These are phyloP conservation scores for Hyperoodon ampullatus DNA, from an alignment of 2,113 vertebrate genomes.

Conservation along the genomic window DNA sequence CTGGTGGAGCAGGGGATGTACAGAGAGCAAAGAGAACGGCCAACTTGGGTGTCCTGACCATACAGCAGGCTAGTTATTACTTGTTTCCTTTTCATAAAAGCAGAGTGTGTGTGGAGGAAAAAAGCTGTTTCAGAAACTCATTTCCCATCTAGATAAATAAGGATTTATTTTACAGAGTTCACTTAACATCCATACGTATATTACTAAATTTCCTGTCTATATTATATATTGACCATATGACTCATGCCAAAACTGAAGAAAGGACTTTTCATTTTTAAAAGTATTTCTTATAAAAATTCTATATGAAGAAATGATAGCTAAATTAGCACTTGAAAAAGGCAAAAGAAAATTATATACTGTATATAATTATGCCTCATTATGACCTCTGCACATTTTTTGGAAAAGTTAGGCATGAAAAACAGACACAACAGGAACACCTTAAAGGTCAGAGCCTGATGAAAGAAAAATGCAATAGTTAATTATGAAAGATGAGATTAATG, in stretches of 20 bases:
- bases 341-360: slow-evolving; percentile 80
- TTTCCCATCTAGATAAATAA: slow-evolving; percentile 41
- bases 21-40: not conserved
- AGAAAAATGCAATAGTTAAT: slow-evolving; percentile 76
- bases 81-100: not conserved
- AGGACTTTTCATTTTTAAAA: slow-evolving; percentile 61
- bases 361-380: slow-evolving; percentile 81
- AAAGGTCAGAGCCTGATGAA: slow-evolving; percentile 80
- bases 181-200: not conserved
- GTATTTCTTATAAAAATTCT: slow-evolving; percentile 70
- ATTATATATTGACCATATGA: slow-evolving; percentile 39
- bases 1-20: not conserved
- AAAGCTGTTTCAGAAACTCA: slow-evolving; percentile 23
- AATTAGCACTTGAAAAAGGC: slow-evolving; percentile 79
- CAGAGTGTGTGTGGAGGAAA: not conserved
- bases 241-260: slow-evolving; percentile 59
- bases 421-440: slow-evolving; percentile 76
- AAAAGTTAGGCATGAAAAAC: slow-evolving; percentile 79
- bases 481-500: slow-evolving; percentile 71
- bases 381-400: slow-evolving; percentile 77
- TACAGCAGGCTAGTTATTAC: not conserved
- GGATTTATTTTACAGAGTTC: slow-evolving; percentile 4
- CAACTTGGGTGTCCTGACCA: not conserved
- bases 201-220: slow-evolving; percentile 23
- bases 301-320: slow-evolving; percentile 78